Percentiles rank a stretch among this genome's conserved stretches.
phyloP scores from a whole-genome alignment of 2,797 vertebrate species.

The Pseudochaenichthys georgianus region DNA sequence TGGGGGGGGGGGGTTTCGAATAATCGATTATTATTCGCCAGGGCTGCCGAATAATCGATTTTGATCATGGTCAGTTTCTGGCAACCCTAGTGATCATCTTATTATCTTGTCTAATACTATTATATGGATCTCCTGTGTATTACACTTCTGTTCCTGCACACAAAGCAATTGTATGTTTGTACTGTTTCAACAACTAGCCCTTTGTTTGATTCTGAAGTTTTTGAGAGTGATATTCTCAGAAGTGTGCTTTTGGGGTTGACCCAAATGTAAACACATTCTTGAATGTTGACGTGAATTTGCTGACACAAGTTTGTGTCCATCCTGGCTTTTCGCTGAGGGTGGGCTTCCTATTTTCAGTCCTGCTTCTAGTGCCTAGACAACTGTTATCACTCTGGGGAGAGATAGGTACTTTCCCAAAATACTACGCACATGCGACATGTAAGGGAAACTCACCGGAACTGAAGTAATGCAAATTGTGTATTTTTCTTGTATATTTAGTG shows the following conservation, averaged over 20 bases:
- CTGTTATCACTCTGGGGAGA: conserved; percentile 43
- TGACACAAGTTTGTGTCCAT: conserved; percentile 52
- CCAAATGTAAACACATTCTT: conserved; percentile 57
- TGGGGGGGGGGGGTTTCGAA: no score
- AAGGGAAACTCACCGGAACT: neutral
- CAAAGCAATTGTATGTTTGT: neutral
- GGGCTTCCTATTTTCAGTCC: conserved; percentile 62
- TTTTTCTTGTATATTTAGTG: neutral
- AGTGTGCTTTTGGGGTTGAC: conserved; percentile 20
- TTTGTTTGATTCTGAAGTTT: conserved; percentile 12
- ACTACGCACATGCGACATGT: conserved; percentile 26
- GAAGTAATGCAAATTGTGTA: neutral
- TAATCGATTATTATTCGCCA: no score
- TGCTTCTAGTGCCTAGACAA: conserved; percentile 59
- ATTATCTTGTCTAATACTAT: neutral
- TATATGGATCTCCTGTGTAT: neutral
- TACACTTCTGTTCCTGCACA: neutral
- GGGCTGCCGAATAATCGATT: no score
- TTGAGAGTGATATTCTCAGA: conserved; percentile 22
- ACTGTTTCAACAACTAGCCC: neutral
- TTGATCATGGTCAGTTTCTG: no score
- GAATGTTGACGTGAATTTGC: conserved; percentile 59
- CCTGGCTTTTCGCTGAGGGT: conserved; percentile 57
- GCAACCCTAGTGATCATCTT: no score
- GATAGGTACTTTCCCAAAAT: conserved; percentile 49